Base-by-base conservation (phyloP, 2,797 vertebrate genomes). In the Anguilla megastoma region DNA sequence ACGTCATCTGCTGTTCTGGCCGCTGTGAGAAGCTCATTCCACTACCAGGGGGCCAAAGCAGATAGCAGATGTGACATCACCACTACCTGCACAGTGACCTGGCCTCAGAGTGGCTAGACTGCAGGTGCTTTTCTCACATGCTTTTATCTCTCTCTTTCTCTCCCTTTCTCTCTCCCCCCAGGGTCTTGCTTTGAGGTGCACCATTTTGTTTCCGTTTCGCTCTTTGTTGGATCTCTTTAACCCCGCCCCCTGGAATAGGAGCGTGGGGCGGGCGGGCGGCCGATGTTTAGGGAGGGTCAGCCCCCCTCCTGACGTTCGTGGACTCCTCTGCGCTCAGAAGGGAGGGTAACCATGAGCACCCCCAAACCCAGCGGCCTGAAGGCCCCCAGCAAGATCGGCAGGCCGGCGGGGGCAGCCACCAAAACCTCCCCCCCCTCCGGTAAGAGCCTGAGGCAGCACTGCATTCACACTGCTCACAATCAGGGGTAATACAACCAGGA, bases 361-460 rank as follows among this genome's bases (percentile, higher is more conserved):
- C 94, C 97, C 48, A 99, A 98, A 89, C 93, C 97, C 66, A 99
- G 97, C 86, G 97, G 98, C 92, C 97, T 99, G 41, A 99, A 99
- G 94, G 97, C 95, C 91, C 99, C 99, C 82, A 97, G 96, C 92
- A 99, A 98, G 94, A 98, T 99, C 92, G 94, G 94, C 60, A 97
- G 96, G 91, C 94, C 97, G 4, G 94, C 96, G 58, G 94, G 94
- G 86, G 87, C 94, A 0, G 91, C 96, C 89, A 96, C 97, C 89
- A 95, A 97, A 48, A 96, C 97, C 16, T 93, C 91, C 71, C 56
- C 94, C 10, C 88, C 95, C 88, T 84, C 96, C 90, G 93, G 96
- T 97, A 90, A 90, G 90, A 27, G 1, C 21, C 45, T n/a, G 24
- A 24, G 2, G 27, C 8, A 3, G 30, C 18, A 4, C 79, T 82